Base-by-base conservation (phyloP, 2,113 vertebrate species). In the Strigops habroptila region DNA sequence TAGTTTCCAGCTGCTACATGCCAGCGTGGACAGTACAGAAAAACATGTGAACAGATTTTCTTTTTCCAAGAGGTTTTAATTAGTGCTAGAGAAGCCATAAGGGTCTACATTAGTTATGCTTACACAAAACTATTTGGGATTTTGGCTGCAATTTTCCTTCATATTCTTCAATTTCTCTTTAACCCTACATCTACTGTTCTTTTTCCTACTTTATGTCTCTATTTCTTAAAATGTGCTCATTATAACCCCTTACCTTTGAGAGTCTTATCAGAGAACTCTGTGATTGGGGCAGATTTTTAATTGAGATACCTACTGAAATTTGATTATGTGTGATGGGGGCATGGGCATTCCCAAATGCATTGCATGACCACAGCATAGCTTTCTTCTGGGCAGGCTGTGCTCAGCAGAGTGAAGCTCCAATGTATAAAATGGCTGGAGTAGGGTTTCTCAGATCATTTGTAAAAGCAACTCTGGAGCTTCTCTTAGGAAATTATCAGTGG, bases 51-150 rank as follows among this genome's bases (percentile, higher is more conserved):
- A 67, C 13, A 82, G 8, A 68, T 76, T 73, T 92, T 81, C 28
- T 7, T 63, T 83, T 83, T 93, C 44, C n/a, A 74, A 59, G 53
- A 88, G 28, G 15, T 70, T 95, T 70, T 73, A 82, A 65, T 94
- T 67, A 77, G 49, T 53, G 23, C 13, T 53, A 85, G 39, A 83
- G 37, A 71, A 87, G 19, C 46, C 70, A 73, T 71, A 71, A 75
- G n/a, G 24, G 27, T 86, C 37, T 53, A 43, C 7, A n/a, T 7
- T 17, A 53, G 44, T 53, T 67, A 51, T 28, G 16, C 10, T 55
- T 64, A 62, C 23, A 17, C 6, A 88, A 91, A 93, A 67, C 3
- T 75, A 7, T 48, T 79, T 33, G 22, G 21, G 23, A 82, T 68
- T 91, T 82, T 94, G 28, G 14, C 41, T 80, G 64, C 17, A 83